A percentile compares a stretch with the other conserved stretches of the same genome.
phyloP scores from a whole-genome alignment of 2,888 invertebrate genomes.

The Phyllotreta striolata region DNA sequence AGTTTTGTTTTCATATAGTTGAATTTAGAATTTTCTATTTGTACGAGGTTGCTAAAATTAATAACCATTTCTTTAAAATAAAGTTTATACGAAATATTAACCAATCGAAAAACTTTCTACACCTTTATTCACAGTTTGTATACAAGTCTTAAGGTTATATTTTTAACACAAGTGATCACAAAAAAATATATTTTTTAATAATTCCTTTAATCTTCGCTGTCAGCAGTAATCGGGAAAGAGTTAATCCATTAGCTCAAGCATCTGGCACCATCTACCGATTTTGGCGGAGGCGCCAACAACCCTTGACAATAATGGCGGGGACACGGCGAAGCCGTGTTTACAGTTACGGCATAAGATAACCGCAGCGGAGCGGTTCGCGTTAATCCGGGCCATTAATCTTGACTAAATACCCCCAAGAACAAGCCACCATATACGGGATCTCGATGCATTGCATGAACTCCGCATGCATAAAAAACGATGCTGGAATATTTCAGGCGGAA shows the following conservation, averaged over 20 bases:
- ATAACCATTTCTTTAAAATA: no score
- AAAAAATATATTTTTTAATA: no score
- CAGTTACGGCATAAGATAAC: slow-evolving; percentile 47
- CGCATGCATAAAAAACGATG: neutral
- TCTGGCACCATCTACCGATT: slow-evolving; percentile 41
- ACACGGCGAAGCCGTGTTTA: slow-evolving; percentile 43
- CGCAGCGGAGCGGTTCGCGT: slow-evolving; percentile 46
- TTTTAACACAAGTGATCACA: no score
- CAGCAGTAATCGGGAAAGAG: slow-evolving; percentile 1
- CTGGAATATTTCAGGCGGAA: no score
- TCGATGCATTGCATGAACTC: neutral
- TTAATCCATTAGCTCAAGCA: slow-evolving; percentile 6
- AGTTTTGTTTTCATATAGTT: no score
- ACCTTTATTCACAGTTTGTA: no score
- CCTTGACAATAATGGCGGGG: slow-evolving; percentile 37
- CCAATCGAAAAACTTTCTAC: no score
- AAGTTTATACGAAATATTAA: no score
- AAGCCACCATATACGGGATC: slow-evolving; percentile 6
- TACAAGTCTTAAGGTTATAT: no score
- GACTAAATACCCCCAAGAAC: slow-evolving; percentile 34
- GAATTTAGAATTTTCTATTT: no score
- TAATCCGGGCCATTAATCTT: slow-evolving; percentile 48
- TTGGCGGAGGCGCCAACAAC: slow-evolving; percentile 45
- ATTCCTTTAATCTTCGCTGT: neutral
- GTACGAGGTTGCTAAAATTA: no score